Evolutionary conservation across 1,140 invertebrate species (phyloP).

Genomic region (Achroia grisella): DNA sequence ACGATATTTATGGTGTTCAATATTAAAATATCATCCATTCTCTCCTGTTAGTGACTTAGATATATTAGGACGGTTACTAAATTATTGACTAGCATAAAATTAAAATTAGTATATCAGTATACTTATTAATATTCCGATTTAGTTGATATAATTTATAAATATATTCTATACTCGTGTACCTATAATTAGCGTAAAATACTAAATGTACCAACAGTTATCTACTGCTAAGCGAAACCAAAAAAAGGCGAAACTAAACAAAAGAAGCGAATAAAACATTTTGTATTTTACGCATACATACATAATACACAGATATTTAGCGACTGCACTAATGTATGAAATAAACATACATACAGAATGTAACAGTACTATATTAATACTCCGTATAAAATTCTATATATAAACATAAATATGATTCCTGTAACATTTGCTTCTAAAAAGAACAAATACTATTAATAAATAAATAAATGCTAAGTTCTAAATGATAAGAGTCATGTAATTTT

Average conservation of each 20-base stretch:
- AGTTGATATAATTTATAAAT: background rate
- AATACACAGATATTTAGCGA: slow-evolving; percentile 5
- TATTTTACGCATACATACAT: slow-evolving; percentile 31
- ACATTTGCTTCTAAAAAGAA: no score
- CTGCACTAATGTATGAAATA: background rate
- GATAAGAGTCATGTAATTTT: no score
- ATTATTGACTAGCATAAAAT: slow-evolving; percentile 27
- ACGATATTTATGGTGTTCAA: no score
- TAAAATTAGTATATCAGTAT: slow-evolving; percentile 27
- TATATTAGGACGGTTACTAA: slow-evolving; percentile 7
- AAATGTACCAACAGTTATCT: slow-evolving; percentile 14
- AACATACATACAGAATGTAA: background rate
- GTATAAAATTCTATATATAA: background rate
- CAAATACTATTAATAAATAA: no score
- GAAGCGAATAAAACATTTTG: slow-evolving; percentile 23
- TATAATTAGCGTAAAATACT: slow-evolving; percentile 18
- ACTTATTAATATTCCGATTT: background rate
- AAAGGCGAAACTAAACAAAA: slow-evolving; percentile 28
- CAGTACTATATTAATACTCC: background rate
- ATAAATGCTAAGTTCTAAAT: no score
- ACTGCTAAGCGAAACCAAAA: slow-evolving; percentile 22
- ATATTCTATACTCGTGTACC: background rate
- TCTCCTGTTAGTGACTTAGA: slow-evolving; percentile 9
- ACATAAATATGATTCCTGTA: no score
- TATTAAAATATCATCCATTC: background rate